phyloP scores from a whole-genome alignment of 2,888 invertebrate genomes.

The Hypomecis atomaria region DNA sequence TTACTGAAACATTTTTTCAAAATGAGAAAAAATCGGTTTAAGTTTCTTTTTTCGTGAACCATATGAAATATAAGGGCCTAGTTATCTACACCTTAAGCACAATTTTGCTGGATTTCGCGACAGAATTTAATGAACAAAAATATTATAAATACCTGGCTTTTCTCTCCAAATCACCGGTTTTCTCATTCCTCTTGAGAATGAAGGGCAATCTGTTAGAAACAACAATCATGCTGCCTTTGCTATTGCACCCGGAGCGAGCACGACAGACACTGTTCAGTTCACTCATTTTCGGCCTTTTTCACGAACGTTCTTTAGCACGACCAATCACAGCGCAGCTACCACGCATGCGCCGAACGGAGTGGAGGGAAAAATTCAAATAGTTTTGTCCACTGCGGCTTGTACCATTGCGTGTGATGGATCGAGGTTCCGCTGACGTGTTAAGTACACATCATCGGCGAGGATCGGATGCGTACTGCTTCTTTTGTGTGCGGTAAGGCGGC shows the following conservation, averaged over 20 bases:
- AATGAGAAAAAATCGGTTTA: no score
- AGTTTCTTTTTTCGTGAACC: no score
- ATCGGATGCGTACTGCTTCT: slow-evolving; percentile 76
- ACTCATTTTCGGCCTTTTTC: slow-evolving; percentile 70
- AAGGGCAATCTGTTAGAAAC: slow-evolving; percentile 96
- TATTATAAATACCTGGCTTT: slow-evolving; percentile 89
- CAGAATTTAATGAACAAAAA: not conserved
- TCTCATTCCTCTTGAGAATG: slow-evolving; percentile 90
- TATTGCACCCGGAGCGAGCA: slow-evolving; percentile 76
- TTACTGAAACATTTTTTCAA: no score
- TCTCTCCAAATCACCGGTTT: slow-evolving; percentile 89
- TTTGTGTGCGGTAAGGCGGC: slow-evolving; percentile 68
- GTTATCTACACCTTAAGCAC: no score
- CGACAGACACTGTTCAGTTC: slow-evolving; percentile 62
- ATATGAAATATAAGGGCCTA: no score
- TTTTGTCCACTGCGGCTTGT: slow-evolving; percentile 55
- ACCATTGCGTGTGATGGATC: slow-evolving; percentile 59
- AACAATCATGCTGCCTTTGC: slow-evolving; percentile 93
- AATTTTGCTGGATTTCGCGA: no score
- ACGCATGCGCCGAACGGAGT: slow-evolving; percentile 71
- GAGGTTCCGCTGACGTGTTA: slow-evolving; percentile 53
- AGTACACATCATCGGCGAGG: slow-evolving; percentile 75
- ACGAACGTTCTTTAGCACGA: slow-evolving; percentile 62
- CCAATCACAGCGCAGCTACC: slow-evolving; percentile 71
- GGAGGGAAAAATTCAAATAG: slow-evolving; percentile 68